These are phyloP conservation scores for Acanthaster planci DNA, from an alignment of 35 echinoderm and acorn worm species.

Conservation along the genomic window DNA sequence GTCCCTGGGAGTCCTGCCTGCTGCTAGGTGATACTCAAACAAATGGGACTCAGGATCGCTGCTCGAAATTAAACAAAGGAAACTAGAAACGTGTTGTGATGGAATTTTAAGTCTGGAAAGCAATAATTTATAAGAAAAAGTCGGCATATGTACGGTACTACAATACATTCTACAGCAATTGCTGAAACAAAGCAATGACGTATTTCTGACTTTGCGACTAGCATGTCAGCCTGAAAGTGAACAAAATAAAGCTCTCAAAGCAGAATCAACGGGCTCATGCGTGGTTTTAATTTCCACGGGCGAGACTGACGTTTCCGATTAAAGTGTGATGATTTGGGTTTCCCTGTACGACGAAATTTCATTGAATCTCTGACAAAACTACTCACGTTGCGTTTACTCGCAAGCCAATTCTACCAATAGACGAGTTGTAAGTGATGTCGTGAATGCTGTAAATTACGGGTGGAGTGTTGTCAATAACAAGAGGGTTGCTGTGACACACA, in stretches of 20 bases:
- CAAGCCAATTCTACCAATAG: neutral
- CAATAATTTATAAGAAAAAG: neutral
- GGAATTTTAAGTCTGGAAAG: neutral
- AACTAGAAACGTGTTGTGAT: neutral
- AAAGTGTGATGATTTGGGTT: neutral
- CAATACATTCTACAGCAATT: neutral
- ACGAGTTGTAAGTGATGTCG: slow-evolving; percentile 17
- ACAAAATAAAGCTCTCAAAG: no score
- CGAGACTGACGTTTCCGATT: neutral
- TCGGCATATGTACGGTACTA: neutral
- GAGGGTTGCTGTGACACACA: slow-evolving; percentile 45
- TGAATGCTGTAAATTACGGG: slow-evolving; percentile 39
- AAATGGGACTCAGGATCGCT: slow-evolving; percentile 30
- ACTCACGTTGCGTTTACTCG: slow-evolving; percentile 31
- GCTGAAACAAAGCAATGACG: no score
- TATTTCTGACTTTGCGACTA: no score
- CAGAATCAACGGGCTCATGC: neutral
- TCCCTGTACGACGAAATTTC: neutral
- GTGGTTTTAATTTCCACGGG: no score
- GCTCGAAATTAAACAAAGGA: neutral
- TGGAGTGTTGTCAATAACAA: slow-evolving; percentile 42
- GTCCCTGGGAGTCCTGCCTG: slow-evolving; percentile 1
- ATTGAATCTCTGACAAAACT: no score
- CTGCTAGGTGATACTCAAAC: neutral
- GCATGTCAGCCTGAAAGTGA: no score